Base-by-base conservation (phyloP, 2,888 invertebrate species). In the Monopis laevigella region DNA sequence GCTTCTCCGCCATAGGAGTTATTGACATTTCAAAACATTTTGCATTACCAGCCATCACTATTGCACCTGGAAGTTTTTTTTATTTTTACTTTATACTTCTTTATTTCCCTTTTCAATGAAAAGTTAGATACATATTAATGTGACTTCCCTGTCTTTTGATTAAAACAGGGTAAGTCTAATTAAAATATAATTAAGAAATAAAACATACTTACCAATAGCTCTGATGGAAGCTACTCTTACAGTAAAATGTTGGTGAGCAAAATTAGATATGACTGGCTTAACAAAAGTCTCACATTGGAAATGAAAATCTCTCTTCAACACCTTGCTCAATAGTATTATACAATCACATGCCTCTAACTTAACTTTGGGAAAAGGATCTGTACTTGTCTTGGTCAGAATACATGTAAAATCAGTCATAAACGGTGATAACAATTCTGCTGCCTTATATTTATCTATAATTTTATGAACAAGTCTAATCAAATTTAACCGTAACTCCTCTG, bases 211-310 rank as follows among this genome's bases (percentile, higher is more conserved):
- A 82, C 90, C 90, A 47, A 94, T 84, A 32, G 92, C 88, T 59
- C 84, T 84, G 8, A 96, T 74, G 11, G 90, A 87, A 28, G 87
- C 84, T 10, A 89, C 84, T 44, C 96, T 80, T 29, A 93, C 89
- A 67, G 86, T 87, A 44, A 88, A 92, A 64, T 95, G 92, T 55
- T 93, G 93, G 65, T 96, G 95, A 18, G 84, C 75, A 52, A 93
- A 84, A 56, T 89, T 88, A 2, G 78, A 69, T 29, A 92, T 63
- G 1, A 95, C 75, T 0, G 94, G 90, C 51, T 88, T 86, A 0
- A 92, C 84, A 46, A 93, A 81, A 27, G 71, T 82, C 52, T 92
- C 91, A 0, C 90, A 88, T 51, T 88, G 88, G 46, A 86, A 78
- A 54, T 92, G 90, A 61, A 96, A 92, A 55, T 89, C 84, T 44